Evolutionary conservation across 2,797 vertebrate genomes (phyloP).

Genomic region (Eupleurogrammus muticus): DNA sequence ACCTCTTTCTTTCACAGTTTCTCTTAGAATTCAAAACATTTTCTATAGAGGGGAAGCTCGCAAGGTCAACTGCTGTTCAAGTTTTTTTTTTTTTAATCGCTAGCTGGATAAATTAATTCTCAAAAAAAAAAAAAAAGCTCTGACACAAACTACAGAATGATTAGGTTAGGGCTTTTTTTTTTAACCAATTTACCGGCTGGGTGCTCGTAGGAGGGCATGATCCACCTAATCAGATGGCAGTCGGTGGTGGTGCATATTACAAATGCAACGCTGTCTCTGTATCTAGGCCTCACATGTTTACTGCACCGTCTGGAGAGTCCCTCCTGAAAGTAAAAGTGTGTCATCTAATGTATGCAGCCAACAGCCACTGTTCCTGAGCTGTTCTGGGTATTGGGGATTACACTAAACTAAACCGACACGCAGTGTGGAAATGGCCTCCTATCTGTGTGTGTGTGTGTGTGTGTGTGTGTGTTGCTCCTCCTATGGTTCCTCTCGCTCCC

Average conservation of each 20-base stretch:
- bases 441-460: conserved; percentile 35
- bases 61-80: conserved; percentile 1
- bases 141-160: conserved; percentile 7
- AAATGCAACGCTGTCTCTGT: conserved; percentile 54
- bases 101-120: conserved; percentile 46
- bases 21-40: conserved; percentile 4
- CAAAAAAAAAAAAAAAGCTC: background rate
- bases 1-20: conserved; percentile 21
- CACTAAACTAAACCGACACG: conserved; percentile 73
- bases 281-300: conserved; percentile 77
- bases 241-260: conserved; percentile 20
- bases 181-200: conserved; percentile 27
- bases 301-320: conserved; percentile 68
- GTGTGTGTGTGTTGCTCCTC: conserved; percentile 40
- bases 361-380: conserved; percentile 71
- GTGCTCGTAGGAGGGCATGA: conserved; percentile 10
- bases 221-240: conserved; percentile 35
- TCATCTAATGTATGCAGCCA: conserved; percentile 78
- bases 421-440: conserved; percentile 62
- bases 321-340: conserved; percentile 79
- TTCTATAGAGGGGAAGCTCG: conserved; percentile 4
- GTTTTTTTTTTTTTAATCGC: conserved; percentile 24
- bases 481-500: conserved; percentile 63
- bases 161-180: conserved; percentile 18
- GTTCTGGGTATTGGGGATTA: conserved; percentile 76